Evolutionary conservation across 2,888 invertebrate genomes (phyloP).

Genomic region (Branchipolynoe longqiensis): DNA sequence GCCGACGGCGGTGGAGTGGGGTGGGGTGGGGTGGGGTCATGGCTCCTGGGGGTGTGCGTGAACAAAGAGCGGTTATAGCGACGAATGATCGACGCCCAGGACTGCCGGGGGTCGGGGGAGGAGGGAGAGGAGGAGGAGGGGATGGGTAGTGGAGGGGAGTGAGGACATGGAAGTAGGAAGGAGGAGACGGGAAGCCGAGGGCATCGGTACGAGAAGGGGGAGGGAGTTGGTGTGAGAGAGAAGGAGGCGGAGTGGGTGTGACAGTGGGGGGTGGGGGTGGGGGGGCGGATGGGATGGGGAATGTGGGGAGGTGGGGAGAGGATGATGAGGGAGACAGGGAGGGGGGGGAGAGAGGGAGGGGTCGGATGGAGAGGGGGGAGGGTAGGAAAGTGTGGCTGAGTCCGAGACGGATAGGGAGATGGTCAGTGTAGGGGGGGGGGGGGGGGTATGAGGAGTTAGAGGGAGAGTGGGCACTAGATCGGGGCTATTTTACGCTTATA

Average conservation of each 20-base stretch:
- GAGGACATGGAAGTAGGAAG: neutral
- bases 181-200: neutral
- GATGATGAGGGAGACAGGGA: neutral
- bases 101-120: too few species aligned
- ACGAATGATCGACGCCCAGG: too few species aligned
- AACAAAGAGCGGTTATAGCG: too few species aligned
- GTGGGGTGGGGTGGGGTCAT: too few species aligned
- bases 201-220: neutral
- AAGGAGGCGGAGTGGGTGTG: neutral
- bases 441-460: neutral
- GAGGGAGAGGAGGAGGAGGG: neutral
- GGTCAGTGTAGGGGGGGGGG: neutral
- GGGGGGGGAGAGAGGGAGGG: neutral
- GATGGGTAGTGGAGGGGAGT: neutral
- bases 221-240: neutral
- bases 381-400: neutral
- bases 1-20: too few species aligned
- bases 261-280: neutral
- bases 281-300: neutral
- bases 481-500: too few species aligned
- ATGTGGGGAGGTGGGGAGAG: slow-evolving; percentile 1
- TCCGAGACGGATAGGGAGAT: too few species aligned
- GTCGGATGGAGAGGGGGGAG: neutral
- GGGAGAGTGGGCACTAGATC: too few species aligned
- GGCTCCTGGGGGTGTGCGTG: too few species aligned